Conservation (phyloP, 2,113 vertebrate species). For the Gadus macrocephalus region DNA sequence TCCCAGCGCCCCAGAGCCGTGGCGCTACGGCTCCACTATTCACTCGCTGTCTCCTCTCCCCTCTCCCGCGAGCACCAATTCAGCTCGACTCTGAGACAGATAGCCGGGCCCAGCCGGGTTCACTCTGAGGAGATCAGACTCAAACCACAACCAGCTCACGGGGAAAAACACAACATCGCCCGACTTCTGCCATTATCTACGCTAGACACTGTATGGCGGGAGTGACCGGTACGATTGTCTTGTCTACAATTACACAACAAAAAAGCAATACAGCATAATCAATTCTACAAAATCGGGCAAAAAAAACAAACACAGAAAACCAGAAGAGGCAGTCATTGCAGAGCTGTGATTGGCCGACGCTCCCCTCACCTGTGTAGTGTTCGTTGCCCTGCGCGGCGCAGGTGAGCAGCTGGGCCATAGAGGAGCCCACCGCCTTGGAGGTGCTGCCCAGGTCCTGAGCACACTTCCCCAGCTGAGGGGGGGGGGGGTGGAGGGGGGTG, state of each 20-base stretch:
- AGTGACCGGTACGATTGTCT: too few species aligned
- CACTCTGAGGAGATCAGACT: background rate
- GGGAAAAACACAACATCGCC: too few species aligned
- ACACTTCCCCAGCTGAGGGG: slow-evolving; percentile 88
- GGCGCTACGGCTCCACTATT: slow-evolving; percentile 49
- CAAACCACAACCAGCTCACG: too few species aligned
- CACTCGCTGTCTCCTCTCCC: slow-evolving; percentile 47
- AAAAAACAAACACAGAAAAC: too few species aligned
- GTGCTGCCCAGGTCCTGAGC: slow-evolving; percentile 96
- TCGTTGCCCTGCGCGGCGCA: slow-evolving; percentile 97
- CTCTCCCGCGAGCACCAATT: slow-evolving; percentile 41
- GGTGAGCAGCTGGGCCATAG: slow-evolving; percentile 95
- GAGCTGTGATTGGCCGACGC: background rate
- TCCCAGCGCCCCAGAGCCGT: slow-evolving; percentile 35
- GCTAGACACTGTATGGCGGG: too few species aligned
- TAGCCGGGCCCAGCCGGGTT: slow-evolving; percentile 15
- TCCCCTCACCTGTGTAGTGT: slow-evolving; percentile 89
- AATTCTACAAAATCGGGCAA: too few species aligned
- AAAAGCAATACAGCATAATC: too few species aligned
- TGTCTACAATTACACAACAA: too few species aligned
- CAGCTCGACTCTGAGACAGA: slow-evolving; percentile 32
- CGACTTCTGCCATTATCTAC: too few species aligned
- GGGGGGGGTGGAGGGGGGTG: background rate
- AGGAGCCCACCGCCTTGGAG: slow-evolving; percentile 95
- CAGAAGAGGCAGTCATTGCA: background rate